Percentiles rank a stretch among this genome's conserved stretches.
Conservation (phyloP, 2,797 vertebrate species). For the Pachyuromys duprasi region DNA sequence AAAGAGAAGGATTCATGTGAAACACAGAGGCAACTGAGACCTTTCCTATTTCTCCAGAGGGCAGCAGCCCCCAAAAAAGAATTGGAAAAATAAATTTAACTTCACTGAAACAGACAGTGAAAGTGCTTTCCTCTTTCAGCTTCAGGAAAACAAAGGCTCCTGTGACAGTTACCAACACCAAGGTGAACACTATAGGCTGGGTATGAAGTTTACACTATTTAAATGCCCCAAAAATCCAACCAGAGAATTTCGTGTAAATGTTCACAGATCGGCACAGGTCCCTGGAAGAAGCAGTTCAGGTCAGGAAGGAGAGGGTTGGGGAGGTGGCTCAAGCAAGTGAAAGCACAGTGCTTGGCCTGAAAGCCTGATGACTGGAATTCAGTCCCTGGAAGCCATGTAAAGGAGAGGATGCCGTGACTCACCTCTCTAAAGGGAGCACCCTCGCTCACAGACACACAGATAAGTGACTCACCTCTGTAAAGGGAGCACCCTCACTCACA, state of each 20-base stretch:
- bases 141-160: background rate
- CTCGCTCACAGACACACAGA: background rate
- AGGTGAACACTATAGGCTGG: background rate
- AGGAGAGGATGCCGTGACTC: background rate
- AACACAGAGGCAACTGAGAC: background rate
- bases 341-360: background rate
- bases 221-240: background rate
- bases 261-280: background rate
- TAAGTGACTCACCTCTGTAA: background rate
- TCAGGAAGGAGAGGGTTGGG: background rate
- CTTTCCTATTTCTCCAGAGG: background rate
- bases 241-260: background rate
- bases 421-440: background rate
- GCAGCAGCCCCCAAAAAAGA: background rate
- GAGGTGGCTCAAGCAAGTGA: background rate
- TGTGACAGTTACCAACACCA: background rate
- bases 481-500: background rate
- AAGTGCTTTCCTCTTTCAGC: background rate
- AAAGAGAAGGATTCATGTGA: background rate
- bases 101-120: background rate
- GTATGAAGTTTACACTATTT: background rate
- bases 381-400: background rate
- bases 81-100: slow-evolving; percentile 15
- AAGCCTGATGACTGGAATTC: background rate
- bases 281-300: background rate